Base-by-base conservation (phyloP, 2,797 vertebrate species). In the Myoxocephalus aenaeus region DNA sequence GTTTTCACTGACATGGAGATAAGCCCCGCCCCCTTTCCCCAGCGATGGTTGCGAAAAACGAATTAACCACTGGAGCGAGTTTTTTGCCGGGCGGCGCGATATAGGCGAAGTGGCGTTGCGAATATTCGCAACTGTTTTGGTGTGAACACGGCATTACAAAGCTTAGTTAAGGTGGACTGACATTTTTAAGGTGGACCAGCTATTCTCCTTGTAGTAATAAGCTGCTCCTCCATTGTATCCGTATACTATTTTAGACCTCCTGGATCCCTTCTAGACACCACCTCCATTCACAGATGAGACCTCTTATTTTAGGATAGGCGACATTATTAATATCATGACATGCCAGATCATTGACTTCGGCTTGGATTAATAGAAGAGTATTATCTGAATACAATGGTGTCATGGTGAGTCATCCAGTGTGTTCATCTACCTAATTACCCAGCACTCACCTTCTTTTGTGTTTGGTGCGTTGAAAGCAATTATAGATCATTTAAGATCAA, bases 281-380 rank as follows among this genome's bases (percentile, higher is more conserved):
- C 15, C 17, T 42, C 25, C 38, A 63, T 63, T 42, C 22, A 17
- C n/a, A 42, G 59, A 25, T 40, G n/a, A 40, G 12, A 13, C 36
- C 36, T 40, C 8, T 25, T 42, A 17, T 63, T 42, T 63, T 63
- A 25, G 8, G n/a, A 7, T 4, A 57, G 7, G 14, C 27, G 15
- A 44, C 38, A 44, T 44, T 27, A 27, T 63, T 63, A 42, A 44
- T 63, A 27, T 63, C 61, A 63, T 42, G 15, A 42, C 40, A 63
- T 22, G 59, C 40, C 38, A 17, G 59, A 25, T 62, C 7, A 40
- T 40, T 62, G 59, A 61, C 36, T 61, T 61, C 6, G 36, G n/a
- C 38, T 40, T 44, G 61, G 40, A 44, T 63, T 44, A 22, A 63
- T 44, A 18, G 40, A 44, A 44, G 61, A 44, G 40, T 63, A 25